Conservation (phyloP, 2,888 invertebrate genomes). For the Tetranychus truncatus region DNA sequence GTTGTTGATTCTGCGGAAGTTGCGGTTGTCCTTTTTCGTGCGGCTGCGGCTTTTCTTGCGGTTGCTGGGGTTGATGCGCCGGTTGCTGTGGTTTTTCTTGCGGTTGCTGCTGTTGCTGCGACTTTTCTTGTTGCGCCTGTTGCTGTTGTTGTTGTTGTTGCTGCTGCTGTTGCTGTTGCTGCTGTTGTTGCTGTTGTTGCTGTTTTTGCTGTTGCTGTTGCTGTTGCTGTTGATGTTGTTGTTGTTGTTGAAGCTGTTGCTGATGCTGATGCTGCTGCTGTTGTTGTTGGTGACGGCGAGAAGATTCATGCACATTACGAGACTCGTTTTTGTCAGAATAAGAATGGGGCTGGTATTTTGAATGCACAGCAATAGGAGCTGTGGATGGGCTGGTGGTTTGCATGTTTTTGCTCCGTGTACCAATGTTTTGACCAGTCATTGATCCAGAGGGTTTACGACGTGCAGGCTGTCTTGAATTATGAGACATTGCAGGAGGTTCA, state of each 20-base stretch:
- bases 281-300: not conserved
- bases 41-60: constrained; percentile 3
- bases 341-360: constrained; percentile 9
- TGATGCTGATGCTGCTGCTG: not conserved
- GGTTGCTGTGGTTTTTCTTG: not conserved
- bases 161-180: not conserved
- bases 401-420: not conserved
- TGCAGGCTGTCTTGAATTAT: not conserved
- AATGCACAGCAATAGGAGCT: not conserved
- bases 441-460: not conserved
- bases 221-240: not conserved
- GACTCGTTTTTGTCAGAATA: constrained; percentile 16
- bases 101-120: constrained; percentile 3
- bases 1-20: not conserved
- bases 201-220: not conserved
- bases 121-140: not conserved
- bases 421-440: constrained; percentile 11
- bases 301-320: not conserved
- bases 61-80: not conserved
- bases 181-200: not conserved
- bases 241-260: not conserved
- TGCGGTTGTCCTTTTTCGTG: not conserved
- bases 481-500: not conserved
- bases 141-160: not conserved
- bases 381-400: not conserved